Conservation (phyloP, 2,797 vertebrate genomes). For the Stomatorhinus walkeri region DNA sequence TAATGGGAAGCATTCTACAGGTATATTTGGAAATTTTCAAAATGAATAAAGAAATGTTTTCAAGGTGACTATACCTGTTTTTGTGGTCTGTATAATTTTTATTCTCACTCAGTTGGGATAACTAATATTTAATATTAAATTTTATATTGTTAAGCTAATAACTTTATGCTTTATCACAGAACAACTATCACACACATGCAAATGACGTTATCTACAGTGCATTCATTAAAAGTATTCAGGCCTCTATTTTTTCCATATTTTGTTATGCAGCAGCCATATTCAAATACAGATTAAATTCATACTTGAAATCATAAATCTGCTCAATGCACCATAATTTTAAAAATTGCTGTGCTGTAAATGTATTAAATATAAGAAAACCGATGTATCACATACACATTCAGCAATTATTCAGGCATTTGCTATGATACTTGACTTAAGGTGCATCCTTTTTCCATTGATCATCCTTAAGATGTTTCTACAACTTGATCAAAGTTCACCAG, state of each 20-base stretch:
- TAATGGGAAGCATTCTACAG: slow-evolving; percentile 81
- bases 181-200: not conserved
- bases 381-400: not conserved
- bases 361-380: not conserved
- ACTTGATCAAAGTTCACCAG: not conserved
- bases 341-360: not conserved
- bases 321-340: not conserved
- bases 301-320: not conserved
- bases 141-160: not conserved
- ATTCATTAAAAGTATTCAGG: not conserved
- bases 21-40: slow-evolving; percentile 47
- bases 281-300: not conserved
- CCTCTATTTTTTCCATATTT: not conserved
- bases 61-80: not conserved
- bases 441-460: not conserved
- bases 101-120: not conserved
- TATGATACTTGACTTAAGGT: not conserved
- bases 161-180: not conserved
- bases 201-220: not conserved
- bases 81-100: not conserved
- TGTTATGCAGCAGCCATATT: not conserved
- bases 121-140: not conserved
- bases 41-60: not conserved
- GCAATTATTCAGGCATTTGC: not conserved
- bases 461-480: not conserved